Conservation (phyloP, 1,140 invertebrate species). For the Leptestheria dahalacensis region DNA sequence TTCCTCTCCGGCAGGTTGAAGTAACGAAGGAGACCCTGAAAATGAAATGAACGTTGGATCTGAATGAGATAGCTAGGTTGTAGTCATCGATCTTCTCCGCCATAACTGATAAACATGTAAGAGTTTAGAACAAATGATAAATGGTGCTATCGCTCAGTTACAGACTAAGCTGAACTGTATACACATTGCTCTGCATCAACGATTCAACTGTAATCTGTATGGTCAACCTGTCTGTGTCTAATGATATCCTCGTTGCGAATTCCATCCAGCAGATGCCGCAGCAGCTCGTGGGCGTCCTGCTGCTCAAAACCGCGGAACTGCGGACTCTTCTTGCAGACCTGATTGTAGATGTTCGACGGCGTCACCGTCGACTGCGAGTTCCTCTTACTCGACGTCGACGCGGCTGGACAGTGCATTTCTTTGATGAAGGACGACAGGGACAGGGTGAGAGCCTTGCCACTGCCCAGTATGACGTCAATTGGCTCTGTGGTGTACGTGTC, state of each 20-base stretch:
- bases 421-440: constrained; percentile 48
- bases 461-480: constrained; percentile 14
- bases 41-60: constrained; percentile 5
- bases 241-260: constrained; percentile 47
- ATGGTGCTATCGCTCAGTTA: no score
- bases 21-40: constrained; percentile 48
- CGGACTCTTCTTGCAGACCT: constrained; percentile 55
- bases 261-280: constrained; percentile 73
- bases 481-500: neutral
- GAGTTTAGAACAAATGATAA: no score
- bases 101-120: no score
- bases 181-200: no score
- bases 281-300: constrained; percentile 89
- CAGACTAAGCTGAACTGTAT: no score
- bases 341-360: constrained; percentile 53
- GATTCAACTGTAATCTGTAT: no score
- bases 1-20: constrained; percentile 40
- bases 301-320: constrained; percentile 87
- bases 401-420: constrained; percentile 41
- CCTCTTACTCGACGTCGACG: constrained; percentile 28
- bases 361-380: constrained; percentile 42
- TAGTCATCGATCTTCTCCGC: no score
- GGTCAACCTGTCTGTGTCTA: constrained; percentile 19
- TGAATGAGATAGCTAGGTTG: no score
- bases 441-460: constrained; percentile 36